Conservation (phyloP, 2,888 invertebrate genomes). For the Frankliniella fusca region DNA sequence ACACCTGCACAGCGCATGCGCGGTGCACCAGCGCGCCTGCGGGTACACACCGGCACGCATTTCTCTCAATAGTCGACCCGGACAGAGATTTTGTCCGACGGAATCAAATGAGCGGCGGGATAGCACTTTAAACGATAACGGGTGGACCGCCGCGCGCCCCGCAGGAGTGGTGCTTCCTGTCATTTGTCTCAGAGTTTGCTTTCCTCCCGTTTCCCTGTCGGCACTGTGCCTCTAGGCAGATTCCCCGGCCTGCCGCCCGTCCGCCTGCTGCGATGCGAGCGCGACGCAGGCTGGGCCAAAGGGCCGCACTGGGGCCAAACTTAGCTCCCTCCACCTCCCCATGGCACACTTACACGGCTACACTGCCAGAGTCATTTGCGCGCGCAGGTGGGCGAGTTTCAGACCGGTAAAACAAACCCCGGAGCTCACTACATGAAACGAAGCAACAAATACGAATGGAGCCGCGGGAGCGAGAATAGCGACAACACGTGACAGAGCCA, state of each 20-base stretch:
- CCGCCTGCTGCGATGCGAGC: background rate
- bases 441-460: too few relatives aligned
- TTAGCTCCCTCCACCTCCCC: conserved; percentile 16
- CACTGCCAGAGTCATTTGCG: background rate
- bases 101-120: background rate
- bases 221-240: conserved; percentile 33
- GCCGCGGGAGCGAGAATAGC: too few relatives aligned
- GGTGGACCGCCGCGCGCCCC: background rate
- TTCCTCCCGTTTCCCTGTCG: conserved; percentile 24
- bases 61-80: background rate
- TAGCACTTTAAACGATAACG: background rate
- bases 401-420: background rate
- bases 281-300: background rate
- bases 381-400: background rate
- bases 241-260: background rate
- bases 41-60: too few relatives aligned
- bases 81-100: conserved; percentile 38
- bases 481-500: too few relatives aligned
- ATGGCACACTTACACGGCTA: conserved; percentile 9
- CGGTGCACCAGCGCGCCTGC: too few relatives aligned
- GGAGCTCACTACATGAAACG: too few relatives aligned
- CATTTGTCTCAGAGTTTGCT: conserved; percentile 29
- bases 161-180: conserved; percentile 25
- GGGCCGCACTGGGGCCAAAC: conserved; percentile 2
- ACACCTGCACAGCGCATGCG: background rate